Percentiles rank a stretch among this genome's conserved stretches.
Conservation (phyloP, 1,140 invertebrate species). For the Magallana gigas region DNA sequence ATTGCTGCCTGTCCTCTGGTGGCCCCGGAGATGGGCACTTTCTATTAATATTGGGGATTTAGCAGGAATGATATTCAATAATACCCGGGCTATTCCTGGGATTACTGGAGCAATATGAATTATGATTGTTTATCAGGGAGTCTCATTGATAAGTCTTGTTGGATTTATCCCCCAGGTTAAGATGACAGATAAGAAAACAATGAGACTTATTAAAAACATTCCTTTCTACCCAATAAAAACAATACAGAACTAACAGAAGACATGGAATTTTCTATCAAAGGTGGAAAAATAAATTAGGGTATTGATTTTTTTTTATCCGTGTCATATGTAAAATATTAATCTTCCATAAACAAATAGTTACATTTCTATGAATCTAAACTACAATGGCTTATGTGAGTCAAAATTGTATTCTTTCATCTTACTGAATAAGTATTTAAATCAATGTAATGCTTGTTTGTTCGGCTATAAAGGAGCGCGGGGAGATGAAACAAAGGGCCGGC, state of each 20-base stretch:
- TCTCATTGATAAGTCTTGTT: conserved; percentile 28
- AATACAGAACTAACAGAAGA: not conserved
- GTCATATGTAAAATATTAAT: conserved; percentile 6
- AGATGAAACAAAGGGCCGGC: not conserved
- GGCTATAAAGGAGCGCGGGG: not conserved
- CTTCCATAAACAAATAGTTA: not conserved
- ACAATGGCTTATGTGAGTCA: not conserved
- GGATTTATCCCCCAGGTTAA: not conserved
- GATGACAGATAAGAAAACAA: conserved; percentile 28
- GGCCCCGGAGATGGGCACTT: conserved; percentile 18
- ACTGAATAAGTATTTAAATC: not conserved
- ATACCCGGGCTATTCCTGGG: not conserved
- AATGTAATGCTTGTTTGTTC: conserved; percentile 9
- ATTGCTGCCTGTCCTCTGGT: not conserved
- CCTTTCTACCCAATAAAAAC: conserved; percentile 9
- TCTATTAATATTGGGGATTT: conserved; percentile 36
- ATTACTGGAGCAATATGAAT: conserved; percentile 29
- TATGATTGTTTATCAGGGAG: conserved; percentile 27
- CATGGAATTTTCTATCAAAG: not conserved
- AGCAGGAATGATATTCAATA: conserved; percentile 24
- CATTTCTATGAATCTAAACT: conserved; percentile 1
- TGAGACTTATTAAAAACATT: conserved; percentile 27
- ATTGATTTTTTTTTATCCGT: not conserved
- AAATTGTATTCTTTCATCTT: not conserved
- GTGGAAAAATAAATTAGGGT: conserved; percentile 13